phyloP scores from a whole-genome alignment of 2,113 vertebrate species.

The Silurus meridionalis region DNA sequence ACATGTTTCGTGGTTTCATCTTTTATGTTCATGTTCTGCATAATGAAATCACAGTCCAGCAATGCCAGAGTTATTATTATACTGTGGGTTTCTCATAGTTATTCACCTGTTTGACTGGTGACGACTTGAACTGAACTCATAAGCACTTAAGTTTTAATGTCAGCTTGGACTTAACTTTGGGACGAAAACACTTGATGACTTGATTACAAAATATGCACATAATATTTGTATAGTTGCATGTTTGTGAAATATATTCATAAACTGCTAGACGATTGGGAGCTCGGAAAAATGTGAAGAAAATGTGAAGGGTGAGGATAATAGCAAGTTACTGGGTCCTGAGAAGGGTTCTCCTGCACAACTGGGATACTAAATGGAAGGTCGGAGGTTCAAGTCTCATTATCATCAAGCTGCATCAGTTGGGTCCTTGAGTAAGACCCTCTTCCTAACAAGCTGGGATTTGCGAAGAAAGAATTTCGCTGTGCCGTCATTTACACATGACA shows the following conservation, averaged over 20 bases:
- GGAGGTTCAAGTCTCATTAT: too few species aligned
- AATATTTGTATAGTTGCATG: neutral
- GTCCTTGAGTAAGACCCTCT: too few species aligned
- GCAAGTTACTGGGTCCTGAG: too few species aligned
- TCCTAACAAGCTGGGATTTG: too few species aligned
- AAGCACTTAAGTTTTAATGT: neutral
- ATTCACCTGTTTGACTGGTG: neutral
- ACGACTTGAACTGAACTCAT: neutral
- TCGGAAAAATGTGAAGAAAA: too few species aligned
- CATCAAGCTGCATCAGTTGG: too few species aligned
- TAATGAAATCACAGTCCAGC: neutral
- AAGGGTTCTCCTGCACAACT: too few species aligned
- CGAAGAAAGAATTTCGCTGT: too few species aligned
- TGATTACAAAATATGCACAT: neutral
- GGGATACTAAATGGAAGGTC: too few species aligned
- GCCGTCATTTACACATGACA: too few species aligned
- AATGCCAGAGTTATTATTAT: neutral
- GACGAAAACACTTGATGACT: neutral
- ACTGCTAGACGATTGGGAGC: too few species aligned
- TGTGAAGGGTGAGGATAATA: too few species aligned
- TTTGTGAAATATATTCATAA: neutral
- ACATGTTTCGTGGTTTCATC: neutral
- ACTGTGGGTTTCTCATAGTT: neutral
- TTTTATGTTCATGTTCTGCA: neutral
- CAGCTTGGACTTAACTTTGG: neutral